phyloP scores from a whole-genome alignment of 2,797 vertebrate genomes.

The Mormyrops attenuatus region DNA sequence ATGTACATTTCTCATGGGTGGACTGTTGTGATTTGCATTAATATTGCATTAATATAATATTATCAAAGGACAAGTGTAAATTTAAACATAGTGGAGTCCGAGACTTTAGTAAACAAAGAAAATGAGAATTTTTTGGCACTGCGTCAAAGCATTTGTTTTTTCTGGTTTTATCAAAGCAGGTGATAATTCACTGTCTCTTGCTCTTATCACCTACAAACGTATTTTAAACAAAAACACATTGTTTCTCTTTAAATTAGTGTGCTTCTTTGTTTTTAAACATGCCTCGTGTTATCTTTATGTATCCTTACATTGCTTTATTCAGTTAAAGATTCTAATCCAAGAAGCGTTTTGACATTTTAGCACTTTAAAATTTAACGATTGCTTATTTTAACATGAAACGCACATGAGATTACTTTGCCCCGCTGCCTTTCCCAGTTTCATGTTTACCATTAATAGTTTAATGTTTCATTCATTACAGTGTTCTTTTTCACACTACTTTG shows the following conservation, averaged over 20 bases:
- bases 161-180: not conserved
- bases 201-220: not conserved
- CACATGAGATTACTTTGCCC: not conserved
- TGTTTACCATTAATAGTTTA: not conserved
- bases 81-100: not conserved
- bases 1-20: not conserved
- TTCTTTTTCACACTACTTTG: not conserved
- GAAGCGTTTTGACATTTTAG: not conserved
- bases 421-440: not conserved
- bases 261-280: not conserved
- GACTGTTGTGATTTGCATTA: not conserved
- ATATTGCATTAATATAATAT: not conserved
- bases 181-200: not conserved
- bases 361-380: not conserved
- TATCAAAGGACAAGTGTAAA: not conserved
- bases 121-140: not conserved
- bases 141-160: not conserved
- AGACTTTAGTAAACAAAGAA: not conserved
- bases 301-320: not conserved
- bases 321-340: not conserved
- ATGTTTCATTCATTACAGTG: not conserved
- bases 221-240: not conserved
- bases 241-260: not conserved
- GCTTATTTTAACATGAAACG: not conserved
- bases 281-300: not conserved